Percentiles rank a stretch among this genome's conserved stretches.
These are phyloP conservation scores for Baryphthengus martii DNA, from an alignment of 2,113 vertebrate genomes.

Conservation along the genomic window DNA sequence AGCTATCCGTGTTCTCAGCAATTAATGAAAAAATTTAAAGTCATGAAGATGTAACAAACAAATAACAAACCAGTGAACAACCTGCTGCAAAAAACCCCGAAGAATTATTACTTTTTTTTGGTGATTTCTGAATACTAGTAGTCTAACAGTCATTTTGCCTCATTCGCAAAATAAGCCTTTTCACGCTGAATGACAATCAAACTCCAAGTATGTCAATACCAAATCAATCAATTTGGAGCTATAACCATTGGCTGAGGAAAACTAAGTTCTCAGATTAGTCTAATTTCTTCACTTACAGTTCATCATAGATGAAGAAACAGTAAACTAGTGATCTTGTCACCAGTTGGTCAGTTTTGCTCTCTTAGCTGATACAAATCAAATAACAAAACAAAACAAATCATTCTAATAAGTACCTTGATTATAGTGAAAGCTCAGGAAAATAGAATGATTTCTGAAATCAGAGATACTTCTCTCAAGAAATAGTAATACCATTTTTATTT, in stretches of 20 bases:
- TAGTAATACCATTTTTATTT: not conserved
- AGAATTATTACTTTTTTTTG: not conserved
- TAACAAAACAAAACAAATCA: not conserved
- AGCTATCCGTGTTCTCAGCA: not conserved
- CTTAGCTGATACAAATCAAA: too few species aligned
- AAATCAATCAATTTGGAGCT: not conserved
- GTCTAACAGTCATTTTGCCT: not conserved
- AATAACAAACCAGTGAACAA: not conserved
- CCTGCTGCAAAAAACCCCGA: not conserved
- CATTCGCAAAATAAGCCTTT: not conserved
- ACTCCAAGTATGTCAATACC: not conserved
- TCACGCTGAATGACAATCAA: not conserved
- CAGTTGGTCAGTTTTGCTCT: not conserved
- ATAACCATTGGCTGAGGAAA: not conserved
- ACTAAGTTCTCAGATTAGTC: not conserved
- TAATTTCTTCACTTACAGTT: not conserved
- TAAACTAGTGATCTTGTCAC: not conserved
- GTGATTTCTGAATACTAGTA: not conserved
- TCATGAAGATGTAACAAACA: not conserved
- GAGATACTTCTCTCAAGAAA: not conserved
- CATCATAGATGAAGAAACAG: not conserved
- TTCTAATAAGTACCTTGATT: not conserved
- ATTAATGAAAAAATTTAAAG: not conserved
- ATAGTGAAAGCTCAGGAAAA: not conserved
- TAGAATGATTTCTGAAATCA: not conserved